These are phyloP conservation scores for Apodemus speciosus DNA, from an alignment of 2,113 vertebrate genomes.

Conservation along the genomic window DNA sequence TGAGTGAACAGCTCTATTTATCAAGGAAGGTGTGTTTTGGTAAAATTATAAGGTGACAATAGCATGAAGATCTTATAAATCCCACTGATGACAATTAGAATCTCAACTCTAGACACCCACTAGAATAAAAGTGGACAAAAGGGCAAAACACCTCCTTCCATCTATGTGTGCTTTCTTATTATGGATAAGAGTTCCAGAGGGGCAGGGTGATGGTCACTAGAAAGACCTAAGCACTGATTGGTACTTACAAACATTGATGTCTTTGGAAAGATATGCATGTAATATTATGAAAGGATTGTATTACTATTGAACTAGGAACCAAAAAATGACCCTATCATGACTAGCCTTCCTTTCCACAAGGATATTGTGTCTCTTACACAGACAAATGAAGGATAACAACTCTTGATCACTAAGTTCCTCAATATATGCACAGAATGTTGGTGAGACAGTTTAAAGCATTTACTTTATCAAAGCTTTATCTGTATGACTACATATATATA, in stretches of 20 bases:
- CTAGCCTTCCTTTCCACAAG: background rate
- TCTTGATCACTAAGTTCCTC: background rate
- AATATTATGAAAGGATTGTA: background rate
- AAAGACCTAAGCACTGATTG: background rate
- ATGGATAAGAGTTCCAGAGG: background rate
- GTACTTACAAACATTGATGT: background rate
- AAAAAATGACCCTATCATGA: background rate
- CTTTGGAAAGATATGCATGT: fast-evolving
- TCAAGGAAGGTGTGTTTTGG: background rate
- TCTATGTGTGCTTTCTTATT: background rate
- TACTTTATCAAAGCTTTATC: background rate
- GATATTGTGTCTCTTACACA: background rate
- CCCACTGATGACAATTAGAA: background rate
- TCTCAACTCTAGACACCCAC: background rate
- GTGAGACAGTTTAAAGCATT: background rate
- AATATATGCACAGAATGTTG: background rate
- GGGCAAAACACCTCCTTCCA: background rate
- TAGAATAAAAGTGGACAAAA: background rate
- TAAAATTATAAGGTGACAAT: background rate
- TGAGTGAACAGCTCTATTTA: too few relatives aligned
- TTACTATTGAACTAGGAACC: background rate
- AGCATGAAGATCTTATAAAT: background rate
- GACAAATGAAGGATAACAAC: background rate
- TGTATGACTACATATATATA: background rate
- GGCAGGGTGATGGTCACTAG: too few relatives aligned